A percentile compares a stretch with the other conserved stretches of the same genome.
These are phyloP conservation scores for Myopa testacea DNA, from an alignment of 2,888 invertebrate genomes.

Conservation along the genomic window DNA sequence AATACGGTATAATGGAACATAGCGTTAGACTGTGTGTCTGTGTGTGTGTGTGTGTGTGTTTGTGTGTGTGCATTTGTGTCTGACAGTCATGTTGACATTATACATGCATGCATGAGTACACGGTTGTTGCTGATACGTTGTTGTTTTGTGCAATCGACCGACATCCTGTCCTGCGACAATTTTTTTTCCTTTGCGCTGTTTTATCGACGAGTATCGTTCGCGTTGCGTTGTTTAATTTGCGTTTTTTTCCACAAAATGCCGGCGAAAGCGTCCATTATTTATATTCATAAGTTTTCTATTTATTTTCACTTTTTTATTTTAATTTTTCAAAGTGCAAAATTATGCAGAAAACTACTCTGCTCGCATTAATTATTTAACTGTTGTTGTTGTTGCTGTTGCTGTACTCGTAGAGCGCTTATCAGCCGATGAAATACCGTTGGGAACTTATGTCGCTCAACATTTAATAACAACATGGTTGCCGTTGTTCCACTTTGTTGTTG, in stretches of 20 bases:
- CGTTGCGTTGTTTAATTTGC: not conserved
- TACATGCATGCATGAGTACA: not conserved
- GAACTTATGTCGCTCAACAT: not conserved
- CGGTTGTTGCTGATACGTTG: not conserved
- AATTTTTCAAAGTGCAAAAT: not conserved
- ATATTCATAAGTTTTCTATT: constrained; percentile 7
- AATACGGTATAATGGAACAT: not conserved
- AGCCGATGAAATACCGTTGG: not conserved
- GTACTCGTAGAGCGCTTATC: not conserved
- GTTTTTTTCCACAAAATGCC: not conserved
- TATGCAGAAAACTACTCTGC: not conserved
- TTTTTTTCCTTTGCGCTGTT: not conserved
- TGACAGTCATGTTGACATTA: not conserved
- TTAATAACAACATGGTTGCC: too few species aligned
- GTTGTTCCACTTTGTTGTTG: too few species aligned
- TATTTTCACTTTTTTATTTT: not conserved
- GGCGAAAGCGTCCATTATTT: not conserved
- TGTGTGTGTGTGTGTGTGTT: constrained; percentile 13
- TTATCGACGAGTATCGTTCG: not conserved
- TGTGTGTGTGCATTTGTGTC: constrained; percentile 13
- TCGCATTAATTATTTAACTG: not conserved
- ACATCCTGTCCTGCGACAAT: constrained; percentile 1
- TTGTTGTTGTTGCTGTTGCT: not conserved
- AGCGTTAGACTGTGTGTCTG: not conserved
- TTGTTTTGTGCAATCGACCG: not conserved